Evolutionary conservation across 1,140 invertebrate species (phyloP), one percentile per base, ranked within the genome.

Genomic region (Lasaia peninsularis): DNA sequence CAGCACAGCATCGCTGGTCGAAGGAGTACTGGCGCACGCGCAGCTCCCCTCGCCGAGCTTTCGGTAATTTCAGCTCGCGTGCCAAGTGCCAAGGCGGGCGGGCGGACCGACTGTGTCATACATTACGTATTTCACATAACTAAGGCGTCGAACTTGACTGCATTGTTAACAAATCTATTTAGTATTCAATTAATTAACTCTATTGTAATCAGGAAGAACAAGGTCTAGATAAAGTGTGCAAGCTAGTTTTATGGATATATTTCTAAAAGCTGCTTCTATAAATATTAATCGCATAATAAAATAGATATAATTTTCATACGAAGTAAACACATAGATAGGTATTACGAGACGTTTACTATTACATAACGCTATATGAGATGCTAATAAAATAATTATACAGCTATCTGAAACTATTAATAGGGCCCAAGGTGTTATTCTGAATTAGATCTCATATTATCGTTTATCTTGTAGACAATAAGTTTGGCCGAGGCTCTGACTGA

Each of bases 1-100:
- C 87, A 90, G 87, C 86, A 85, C 82, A 83, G 88, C 87, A 89
- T 89, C 87, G 88, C 88, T 88, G 88, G 87, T 90, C 88, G 87
- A 81, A 89, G 78, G 78, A 80, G 76, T 89, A 90, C 88, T 90
- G 88, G 76, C 80, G 75, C 63, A 67, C 60, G 70, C 64, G 72
- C 72, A 62, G 63, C 71, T 73, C 76, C 69, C 71, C 76, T 70
- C 73, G 69, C 69, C 31, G 60, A 78, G 67, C 74, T 78, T 70
- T 74, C 70, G 62, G 71, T 69, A 64, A 71, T 67, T 83, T 84
- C 78, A 75, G 72, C 60, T 51, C 59, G 64, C 65, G 75, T 86
- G 82, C 84, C 84, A 86, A 87, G 53, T 65, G 71, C 70, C 61
- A 69, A 63, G 51, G 60, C 63, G 18, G 52, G 52, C 34, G 37